A percentile compares a stretch with the other conserved stretches of the same genome.
Evolutionary conservation across 2,797 vertebrate species (phyloP).

Genomic region (Linurgus olivaceus): DNA sequence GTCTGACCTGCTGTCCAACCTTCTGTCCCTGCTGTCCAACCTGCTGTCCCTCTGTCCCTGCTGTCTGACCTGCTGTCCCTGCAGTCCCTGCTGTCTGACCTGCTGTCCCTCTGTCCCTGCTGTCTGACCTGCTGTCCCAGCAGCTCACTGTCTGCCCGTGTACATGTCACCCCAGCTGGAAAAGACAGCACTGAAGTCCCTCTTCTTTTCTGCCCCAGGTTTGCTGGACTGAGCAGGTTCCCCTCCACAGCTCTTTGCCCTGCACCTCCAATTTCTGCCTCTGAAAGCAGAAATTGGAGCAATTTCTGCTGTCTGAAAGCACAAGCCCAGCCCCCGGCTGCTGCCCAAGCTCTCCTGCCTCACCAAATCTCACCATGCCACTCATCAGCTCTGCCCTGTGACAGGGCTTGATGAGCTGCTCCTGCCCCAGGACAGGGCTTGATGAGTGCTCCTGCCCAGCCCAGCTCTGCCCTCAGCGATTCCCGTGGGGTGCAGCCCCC

Average conservation of each 20-base stretch:
- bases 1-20: no score
- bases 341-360: not conserved
- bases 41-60: no score
- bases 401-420: not conserved
- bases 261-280: not conserved
- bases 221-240: not conserved
- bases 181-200: not conserved
- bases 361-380: not conserved
- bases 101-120: no score
- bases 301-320: not conserved
- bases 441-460: not conserved
- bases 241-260: not conserved
- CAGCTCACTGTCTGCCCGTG: not conserved
- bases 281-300: not conserved
- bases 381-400: not conserved
- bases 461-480: not conserved
- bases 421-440: not conserved
- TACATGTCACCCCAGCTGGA: not conserved
- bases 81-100: no score
- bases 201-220: not conserved
- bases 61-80: no score
- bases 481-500: not conserved
- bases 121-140: not conserved
- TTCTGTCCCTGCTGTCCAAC: no score
- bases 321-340: not conserved